Evolutionary conservation across 2,888 invertebrate species (phyloP), one percentile per base, ranked within the genome.

Genomic region (Elmis aenea): DNA sequence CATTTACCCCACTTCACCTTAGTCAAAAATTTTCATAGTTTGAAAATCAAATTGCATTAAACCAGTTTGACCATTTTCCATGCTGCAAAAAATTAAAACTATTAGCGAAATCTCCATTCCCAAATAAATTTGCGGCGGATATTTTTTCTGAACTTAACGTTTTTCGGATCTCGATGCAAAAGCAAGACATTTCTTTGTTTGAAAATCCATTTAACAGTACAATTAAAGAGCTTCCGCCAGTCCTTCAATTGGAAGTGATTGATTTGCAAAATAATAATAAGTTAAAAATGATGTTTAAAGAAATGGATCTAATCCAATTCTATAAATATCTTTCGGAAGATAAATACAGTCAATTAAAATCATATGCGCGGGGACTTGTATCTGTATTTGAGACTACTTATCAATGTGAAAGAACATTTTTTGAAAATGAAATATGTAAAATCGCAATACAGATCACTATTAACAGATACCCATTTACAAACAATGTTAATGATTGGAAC

Each of bases 151-250:
- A n/a, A n/a, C n/a, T n/a, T n/a, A n/a, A n/a, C n/a, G n/a, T n/a
- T 23, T 23, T 8, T 3, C 23, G 23, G n/a, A 23, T 8, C n/a
- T 23, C 4, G n/a, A 23, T 8, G n/a, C 3, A 5, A 23, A 11
- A 9, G 23, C 23, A 23, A 23, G 3, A 23, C 23, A 23, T 23
- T 23, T 23, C n/a, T 11, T 9, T 23, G 10, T n/a, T 11, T 23
- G 23, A 9, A 23, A 3, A n/a, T n/a, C n/a, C n/a, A n/a, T n/a
- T n/a, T n/a, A n/a, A n/a, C n/a, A n/a, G n/a, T n/a, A n/a, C n/a
- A n/a, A 23, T 23, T 23, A n/a, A 23, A n/a, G 23, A 23, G n/a
- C 23, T 23, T 23, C n/a, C n/a, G 23, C n/a, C 23, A 23, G 23
- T 9, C 23, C 23, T 23, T 23, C 23, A 23, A 23, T 23, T 23